Evolutionary conservation across 2,797 vertebrate species (phyloP), one percentile per base, ranked within the genome.

Genomic region (Hephaestus fuliginosus): DNA sequence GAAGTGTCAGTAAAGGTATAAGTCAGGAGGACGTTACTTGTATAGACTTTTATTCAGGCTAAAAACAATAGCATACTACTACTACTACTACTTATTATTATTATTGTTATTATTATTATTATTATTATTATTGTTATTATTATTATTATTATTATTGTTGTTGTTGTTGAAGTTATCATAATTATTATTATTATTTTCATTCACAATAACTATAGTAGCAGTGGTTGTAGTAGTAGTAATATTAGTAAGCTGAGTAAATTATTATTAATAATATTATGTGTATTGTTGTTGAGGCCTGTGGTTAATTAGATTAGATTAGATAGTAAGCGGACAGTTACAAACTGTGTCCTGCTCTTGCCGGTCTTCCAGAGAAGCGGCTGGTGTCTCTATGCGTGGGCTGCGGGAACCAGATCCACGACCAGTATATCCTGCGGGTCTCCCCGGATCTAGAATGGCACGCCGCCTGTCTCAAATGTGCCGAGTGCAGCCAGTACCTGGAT

Each of bases 361-460:
- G 0, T 85, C 51, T 81, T 96, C 86, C 96, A 98, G 97, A 98
- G 95, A 98, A 98, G 93, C 97, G 97, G 80, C 96, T 98, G 90
- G 97, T 98, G 93, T 98, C 97, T 94, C 93, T 98, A 78, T 98
- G 97, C 96, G 97, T 98, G 91, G 97, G 97, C 92, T 98, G 97
- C 95, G 97, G 97, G 93, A 98, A 97, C 94, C 97, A 98, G 91
- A 98, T 98, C 94, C 97, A 98, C 93, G 97, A 98, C 94, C 97
- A 98, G 94, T 98, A 97, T 91, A 98, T 98, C 91, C 96, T 98
- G 88, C 95, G 97, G 91, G 97, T 98, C 88, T 98, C 97, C 76
- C 97, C 97, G 90, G 97, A 98, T 95, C 95, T 98, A 95, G 97
- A 98, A 94, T 98, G 97, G 97, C 97, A 98, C 93, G 97, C 97